Conservation (phyloP, 35 echinoderm and acorn worm species). For the Diadema setosum region DNA sequence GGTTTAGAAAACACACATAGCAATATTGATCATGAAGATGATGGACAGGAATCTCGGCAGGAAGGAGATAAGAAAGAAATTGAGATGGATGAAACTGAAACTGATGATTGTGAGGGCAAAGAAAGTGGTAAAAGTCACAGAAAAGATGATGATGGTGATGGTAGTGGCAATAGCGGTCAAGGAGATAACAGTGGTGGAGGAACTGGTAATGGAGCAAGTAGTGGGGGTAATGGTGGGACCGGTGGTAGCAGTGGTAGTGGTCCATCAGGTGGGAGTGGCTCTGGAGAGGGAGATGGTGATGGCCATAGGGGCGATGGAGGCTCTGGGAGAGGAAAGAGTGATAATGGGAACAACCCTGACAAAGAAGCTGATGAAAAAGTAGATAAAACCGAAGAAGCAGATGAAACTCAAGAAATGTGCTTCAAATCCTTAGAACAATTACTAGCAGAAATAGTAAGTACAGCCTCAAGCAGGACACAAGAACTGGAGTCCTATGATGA, state of each 20-base stretch:
- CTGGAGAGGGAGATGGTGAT: slow-evolving; percentile 1
- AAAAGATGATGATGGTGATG: slow-evolving; percentile 14
- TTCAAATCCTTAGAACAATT: slow-evolving; percentile 1
- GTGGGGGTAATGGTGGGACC: not conserved
- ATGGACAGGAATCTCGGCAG: too few relatives aligned
- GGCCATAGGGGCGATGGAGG: not conserved
- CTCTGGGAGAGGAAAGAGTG: not conserved
- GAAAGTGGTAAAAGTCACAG: not conserved
- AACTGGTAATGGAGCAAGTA: not conserved
- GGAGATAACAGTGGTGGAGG: not conserved
- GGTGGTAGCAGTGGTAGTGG: not conserved
- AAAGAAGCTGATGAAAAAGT: not conserved
- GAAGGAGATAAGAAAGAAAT: not conserved
- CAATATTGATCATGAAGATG: too few relatives aligned
- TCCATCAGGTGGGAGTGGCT: not conserved
- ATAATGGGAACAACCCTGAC: not conserved
- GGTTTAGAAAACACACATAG: too few relatives aligned
- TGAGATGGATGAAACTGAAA: slow-evolving; percentile 7
- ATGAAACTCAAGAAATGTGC: not conserved
- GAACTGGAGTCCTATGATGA: slow-evolving; percentile 33
- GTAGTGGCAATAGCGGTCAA: not conserved
- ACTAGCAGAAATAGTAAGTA: not conserved
- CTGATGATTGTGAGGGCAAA: slow-evolving; percentile 29
- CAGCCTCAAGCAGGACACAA: not conserved
- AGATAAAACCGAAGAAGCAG: slow-evolving; percentile 59